These are phyloP conservation scores for Rhynchophorus ferrugineus DNA, from an alignment of 1,140 invertebrate species.

Conservation along the genomic window DNA sequence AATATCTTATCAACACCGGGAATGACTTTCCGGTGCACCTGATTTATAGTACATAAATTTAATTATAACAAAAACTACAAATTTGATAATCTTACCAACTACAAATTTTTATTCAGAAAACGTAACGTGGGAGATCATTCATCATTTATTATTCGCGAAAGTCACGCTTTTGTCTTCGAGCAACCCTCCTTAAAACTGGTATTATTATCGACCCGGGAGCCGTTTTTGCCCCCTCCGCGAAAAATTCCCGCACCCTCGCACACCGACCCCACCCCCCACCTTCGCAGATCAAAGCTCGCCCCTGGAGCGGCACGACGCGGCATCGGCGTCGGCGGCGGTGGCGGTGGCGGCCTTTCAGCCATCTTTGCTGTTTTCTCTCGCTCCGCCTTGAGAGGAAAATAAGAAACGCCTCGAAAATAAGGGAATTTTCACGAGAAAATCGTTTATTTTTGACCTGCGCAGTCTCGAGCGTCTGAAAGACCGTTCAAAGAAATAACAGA, in stretches of 20 bases:
- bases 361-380: constrained; percentile 25
- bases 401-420: constrained; percentile 31
- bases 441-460: constrained; percentile 41
- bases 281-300: background rate
- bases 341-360: constrained; percentile 14
- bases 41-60: no score
- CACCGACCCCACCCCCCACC: constrained; percentile 4
- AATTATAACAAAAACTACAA: no score
- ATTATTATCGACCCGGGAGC: constrained; percentile 9
- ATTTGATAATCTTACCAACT: no score
- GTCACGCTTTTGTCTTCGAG: background rate
- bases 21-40: no score
- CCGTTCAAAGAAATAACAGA: constrained; percentile 28
- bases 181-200: no score
- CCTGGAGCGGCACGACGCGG: background rate
- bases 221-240: background rate
- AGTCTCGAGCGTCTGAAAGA: constrained; percentile 23
- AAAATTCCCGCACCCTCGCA: background rate
- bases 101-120: no score
- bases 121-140: background rate
- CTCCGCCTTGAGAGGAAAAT: constrained; percentile 24
- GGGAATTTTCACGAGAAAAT: constrained; percentile 36
- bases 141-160: background rate
- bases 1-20: no score
- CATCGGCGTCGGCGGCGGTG: background rate